Conservation (phyloP, 2,888 invertebrate species). For the Aleiodes testaceus region DNA sequence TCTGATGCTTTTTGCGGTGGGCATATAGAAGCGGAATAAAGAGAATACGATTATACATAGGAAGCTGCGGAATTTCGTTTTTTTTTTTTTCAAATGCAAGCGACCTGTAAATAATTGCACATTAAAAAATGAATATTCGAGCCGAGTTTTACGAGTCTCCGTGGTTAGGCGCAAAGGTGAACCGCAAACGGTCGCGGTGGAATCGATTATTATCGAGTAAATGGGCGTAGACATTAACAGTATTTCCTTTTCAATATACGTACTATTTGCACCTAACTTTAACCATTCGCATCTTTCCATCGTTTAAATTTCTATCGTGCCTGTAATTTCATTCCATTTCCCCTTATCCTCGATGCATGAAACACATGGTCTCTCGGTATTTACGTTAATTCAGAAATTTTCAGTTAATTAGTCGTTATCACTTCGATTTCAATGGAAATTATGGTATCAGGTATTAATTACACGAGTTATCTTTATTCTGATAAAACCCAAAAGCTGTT, state of each 20-base stretch:
- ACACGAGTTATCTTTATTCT: not conserved
- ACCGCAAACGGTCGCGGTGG: conserved; percentile 28
- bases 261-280: not conserved
- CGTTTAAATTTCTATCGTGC: conserved; percentile 36
- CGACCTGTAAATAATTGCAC: conserved; percentile 37
- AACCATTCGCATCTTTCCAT: not conserved
- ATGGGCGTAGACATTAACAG: not conserved
- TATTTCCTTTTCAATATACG: conserved; percentile 2
- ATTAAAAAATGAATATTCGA: too few relatives aligned
- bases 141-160: conserved; percentile 11
- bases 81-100: conserved; percentile 22
- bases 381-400: conserved; percentile 33
- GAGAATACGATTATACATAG: conserved; percentile 59
- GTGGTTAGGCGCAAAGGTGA: conserved; percentile 12
- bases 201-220: conserved; percentile 32
- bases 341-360: not conserved
- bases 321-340: conserved; percentile 28
- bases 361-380: conserved; percentile 3
- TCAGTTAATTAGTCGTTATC: conserved; percentile 33
- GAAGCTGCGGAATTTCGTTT: conserved; percentile 28
- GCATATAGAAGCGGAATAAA: conserved; percentile 49
- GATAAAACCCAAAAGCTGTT: not conserved
- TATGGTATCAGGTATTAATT: conserved; percentile 1
- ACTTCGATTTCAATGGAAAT: not conserved
- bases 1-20: conserved; percentile 26